Evolutionary conservation across 2,888 invertebrate genomes (phyloP), one percentile per base, ranked within the genome.

Genomic region (Scaptomyza parva): DNA sequence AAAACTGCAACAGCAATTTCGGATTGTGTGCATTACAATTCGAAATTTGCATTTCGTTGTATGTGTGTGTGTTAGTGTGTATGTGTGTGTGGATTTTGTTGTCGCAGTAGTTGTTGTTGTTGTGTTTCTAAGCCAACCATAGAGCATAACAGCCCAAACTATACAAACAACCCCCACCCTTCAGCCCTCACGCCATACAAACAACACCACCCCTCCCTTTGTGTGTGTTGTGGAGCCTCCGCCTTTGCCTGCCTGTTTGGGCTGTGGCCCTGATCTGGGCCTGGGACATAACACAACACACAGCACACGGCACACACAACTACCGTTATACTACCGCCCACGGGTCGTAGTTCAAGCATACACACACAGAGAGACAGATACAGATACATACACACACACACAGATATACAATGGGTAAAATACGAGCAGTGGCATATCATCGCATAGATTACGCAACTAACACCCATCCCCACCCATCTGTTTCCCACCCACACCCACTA

Each of bases 391-490:
- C 45, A 47, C 22, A 40, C 37, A 52, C 20, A 39, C 39, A 54
- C 44, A 47, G 14, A 50, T 37, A 44, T 70, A 73, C 77, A 75
- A 83, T 67, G 75, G 53, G 18, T 57, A 52, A 62, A 75, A 76
- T 71, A 68, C 63, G 60, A 75, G 78, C 70, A 61, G 61, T 70
- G 65, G 76, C 72, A 77, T 79, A 82, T 85, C 80, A 82, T 75
- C 77, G 76, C 78, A 76, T 80, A 83, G 86, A 86, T 82, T 82
- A 82, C 86, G 86, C 82, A 82, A 82, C 82, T 86, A 82, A 14
- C 33, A 24, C 35, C 47, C n/a, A 22, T 26, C 30, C 7, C 9
- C 5, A 11, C 12, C 28, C 18, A 2, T 8, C 40, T 18, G 2
- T 3, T 12, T 33, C 33, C 18, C 18, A 33, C 12, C 39, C 53